Evolutionary conservation across 2,797 vertebrate species (phyloP).

Genomic region (Acipenser oxyrinchus): DNA sequence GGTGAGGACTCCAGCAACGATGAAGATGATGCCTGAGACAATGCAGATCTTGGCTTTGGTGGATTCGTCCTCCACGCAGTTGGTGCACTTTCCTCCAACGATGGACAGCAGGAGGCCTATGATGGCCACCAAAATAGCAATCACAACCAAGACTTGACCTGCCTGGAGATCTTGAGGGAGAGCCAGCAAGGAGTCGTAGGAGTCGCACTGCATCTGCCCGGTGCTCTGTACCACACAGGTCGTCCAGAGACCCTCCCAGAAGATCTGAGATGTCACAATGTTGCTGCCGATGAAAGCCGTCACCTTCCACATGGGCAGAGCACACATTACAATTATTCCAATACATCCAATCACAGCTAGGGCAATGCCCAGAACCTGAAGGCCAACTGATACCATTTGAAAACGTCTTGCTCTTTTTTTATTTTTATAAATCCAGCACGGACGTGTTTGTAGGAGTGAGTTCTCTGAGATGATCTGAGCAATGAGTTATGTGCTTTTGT

Average conservation of each 20-base stretch:
- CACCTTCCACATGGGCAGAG: constrained; percentile 63
- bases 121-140: constrained; percentile 52
- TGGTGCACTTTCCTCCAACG: constrained; percentile 63
- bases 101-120: constrained; percentile 53
- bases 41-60: constrained; percentile 55
- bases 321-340: constrained; percentile 48
- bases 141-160: constrained; percentile 47
- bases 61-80: constrained; percentile 57
- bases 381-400: constrained; percentile 42
- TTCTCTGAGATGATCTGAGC: neutral
- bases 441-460: neutral
- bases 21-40: constrained; percentile 60
- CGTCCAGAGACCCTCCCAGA: constrained; percentile 70
- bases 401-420: neutral
- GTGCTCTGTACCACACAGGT: constrained; percentile 62
- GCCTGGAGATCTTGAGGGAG: constrained; percentile 55
- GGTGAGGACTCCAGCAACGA: constrained; percentile 62
- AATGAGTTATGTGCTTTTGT: too few relatives aligned
- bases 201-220: constrained; percentile 62
- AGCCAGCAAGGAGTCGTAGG: constrained; percentile 62
- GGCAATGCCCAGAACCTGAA: constrained; percentile 44
- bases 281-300: constrained; percentile 60
- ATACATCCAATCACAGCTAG: constrained; percentile 45
- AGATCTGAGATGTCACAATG: constrained; percentile 57
- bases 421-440: neutral